Percentiles rank a stretch among this genome's conserved stretches.
phyloP scores from a whole-genome alignment of 2,888 invertebrate species.

The Bursaphelenchus okinawaensis region DNA sequence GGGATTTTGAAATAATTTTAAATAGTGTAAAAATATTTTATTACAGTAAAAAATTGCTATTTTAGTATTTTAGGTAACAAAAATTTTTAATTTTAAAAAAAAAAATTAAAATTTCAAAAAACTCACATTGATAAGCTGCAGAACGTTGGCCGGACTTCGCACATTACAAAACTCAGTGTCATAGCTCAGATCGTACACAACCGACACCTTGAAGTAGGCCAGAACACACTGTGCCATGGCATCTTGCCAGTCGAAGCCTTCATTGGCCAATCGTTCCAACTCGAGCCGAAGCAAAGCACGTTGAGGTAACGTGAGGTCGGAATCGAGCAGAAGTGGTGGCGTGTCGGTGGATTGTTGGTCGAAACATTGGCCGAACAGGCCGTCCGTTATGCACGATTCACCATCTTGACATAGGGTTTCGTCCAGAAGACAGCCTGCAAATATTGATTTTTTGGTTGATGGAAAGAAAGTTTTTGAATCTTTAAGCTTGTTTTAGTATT shows the following conservation, averaged over 20 bases:
- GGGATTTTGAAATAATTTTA: conserved; percentile 12
- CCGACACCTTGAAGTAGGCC: conserved; percentile 53
- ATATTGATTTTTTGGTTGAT: not conserved
- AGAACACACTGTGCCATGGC: conserved; percentile 50
- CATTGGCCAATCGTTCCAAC: conserved; percentile 35
- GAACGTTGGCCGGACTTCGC: conserved; percentile 48
- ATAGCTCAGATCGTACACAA: conserved; percentile 48
- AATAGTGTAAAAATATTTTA: no score
- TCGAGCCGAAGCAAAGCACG: conserved; percentile 45
- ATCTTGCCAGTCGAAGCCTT: conserved; percentile 47
- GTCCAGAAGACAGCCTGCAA: conserved; percentile 51
- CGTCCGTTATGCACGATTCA: conserved; percentile 47
- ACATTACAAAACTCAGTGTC: conserved; percentile 55
- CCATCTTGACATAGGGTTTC: conserved; percentile 44
- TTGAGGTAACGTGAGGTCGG: conserved; percentile 38
- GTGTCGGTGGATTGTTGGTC: conserved; percentile 36
- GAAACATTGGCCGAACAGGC: conserved; percentile 55
- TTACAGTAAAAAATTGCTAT: no score
- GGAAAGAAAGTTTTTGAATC: not conserved
- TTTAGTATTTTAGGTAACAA: not conserved
- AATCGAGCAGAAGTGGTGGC: conserved; percentile 35
- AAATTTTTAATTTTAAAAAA: not conserved
- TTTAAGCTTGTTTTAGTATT: not conserved
- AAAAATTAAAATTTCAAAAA: not conserved
- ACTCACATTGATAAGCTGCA: conserved; percentile 46